A percentile compares a stretch with the other conserved stretches of the same genome.
Evolutionary conservation across 1,140 invertebrate species (phyloP).

Genomic region (Drosophila equinoxialis): DNA sequence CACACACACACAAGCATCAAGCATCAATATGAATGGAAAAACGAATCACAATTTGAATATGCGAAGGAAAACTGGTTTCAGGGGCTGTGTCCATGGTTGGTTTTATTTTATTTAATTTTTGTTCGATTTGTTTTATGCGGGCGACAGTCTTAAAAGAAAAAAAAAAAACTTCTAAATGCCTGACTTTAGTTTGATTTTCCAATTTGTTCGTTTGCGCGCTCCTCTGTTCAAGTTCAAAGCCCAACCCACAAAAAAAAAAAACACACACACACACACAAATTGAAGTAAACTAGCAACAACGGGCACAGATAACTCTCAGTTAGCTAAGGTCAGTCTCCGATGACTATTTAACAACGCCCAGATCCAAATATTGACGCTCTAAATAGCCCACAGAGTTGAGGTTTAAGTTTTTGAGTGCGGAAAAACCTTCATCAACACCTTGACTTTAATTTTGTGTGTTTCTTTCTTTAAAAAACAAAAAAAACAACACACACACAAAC

Average conservation of each 20-base stretch:
- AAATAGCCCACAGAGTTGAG: slow-evolving; percentile 24
- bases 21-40: slow-evolving; percentile 17
- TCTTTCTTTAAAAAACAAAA: neutral
- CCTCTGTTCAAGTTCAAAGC: slow-evolving; percentile 22
- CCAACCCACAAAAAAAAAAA: slow-evolving; percentile 14
- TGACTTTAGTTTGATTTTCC: slow-evolving; percentile 15
- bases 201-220: slow-evolving; percentile 16
- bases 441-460: slow-evolving; percentile 23
- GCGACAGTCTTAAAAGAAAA: neutral
- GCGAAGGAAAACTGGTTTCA: slow-evolving; percentile 22
- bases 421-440: slow-evolving; percentile 22
- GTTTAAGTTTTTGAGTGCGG: slow-evolving; percentile 16
- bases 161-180: slow-evolving; percentile 13
- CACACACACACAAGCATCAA: neutral
- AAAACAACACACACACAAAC: no score
- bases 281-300: neutral
- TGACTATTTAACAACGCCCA: slow-evolving; percentile 22
- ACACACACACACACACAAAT: neutral
- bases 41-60: slow-evolving; percentile 19
- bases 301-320: slow-evolving; percentile 11
- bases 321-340: slow-evolving; percentile 20
- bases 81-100: slow-evolving; percentile 15
- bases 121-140: slow-evolving; percentile 19
- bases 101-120: neutral
- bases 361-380: slow-evolving; percentile 24